Evolutionary conservation across 2,797 vertebrate species (phyloP).

Genomic region (Nyctibius grandis): DNA sequence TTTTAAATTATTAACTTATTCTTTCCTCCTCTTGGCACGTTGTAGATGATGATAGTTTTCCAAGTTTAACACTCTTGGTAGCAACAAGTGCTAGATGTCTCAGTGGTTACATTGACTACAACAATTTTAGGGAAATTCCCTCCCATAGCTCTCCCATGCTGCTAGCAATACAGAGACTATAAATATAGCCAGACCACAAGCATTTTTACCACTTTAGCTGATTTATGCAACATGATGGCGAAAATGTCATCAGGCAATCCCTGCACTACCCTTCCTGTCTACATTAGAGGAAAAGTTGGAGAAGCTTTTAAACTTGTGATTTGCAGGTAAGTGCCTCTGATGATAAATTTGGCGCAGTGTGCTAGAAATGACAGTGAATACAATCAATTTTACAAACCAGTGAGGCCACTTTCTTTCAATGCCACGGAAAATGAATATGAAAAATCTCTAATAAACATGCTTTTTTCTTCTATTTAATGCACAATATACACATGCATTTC

Average conservation of each 20-base stretch:
- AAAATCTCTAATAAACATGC: not conserved
- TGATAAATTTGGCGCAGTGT: not conserved
- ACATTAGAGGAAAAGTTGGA: not conserved
- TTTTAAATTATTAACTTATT: not conserved
- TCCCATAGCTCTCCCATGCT: constrained; percentile 21
- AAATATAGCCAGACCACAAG: constrained; percentile 47
- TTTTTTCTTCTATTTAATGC: not conserved
- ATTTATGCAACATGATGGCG: constrained; percentile 11
- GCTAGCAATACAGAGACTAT: constrained; percentile 3
- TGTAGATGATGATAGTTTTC: not conserved
- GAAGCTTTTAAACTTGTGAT: not conserved
- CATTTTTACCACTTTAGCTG: constrained; percentile 53
- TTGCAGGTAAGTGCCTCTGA: not conserved
- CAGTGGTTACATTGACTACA: not conserved
- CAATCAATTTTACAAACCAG: not conserved
- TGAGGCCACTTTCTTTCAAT: not conserved
- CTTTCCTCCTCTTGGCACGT: not conserved
- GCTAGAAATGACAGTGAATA: not conserved
- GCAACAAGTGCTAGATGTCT: not conserved
- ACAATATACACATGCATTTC: not conserved
- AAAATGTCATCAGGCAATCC: constrained; percentile 23
- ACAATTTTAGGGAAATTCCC: constrained; percentile 28
- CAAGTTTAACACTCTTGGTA: constrained; percentile 21
- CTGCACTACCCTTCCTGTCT: not conserved
- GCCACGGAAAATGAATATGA: not conserved